A percentile compares a stretch with the other conserved stretches of the same genome.
Conservation (phyloP, 2,888 invertebrate genomes). For the Leptinotarsa rubiginosa region DNA sequence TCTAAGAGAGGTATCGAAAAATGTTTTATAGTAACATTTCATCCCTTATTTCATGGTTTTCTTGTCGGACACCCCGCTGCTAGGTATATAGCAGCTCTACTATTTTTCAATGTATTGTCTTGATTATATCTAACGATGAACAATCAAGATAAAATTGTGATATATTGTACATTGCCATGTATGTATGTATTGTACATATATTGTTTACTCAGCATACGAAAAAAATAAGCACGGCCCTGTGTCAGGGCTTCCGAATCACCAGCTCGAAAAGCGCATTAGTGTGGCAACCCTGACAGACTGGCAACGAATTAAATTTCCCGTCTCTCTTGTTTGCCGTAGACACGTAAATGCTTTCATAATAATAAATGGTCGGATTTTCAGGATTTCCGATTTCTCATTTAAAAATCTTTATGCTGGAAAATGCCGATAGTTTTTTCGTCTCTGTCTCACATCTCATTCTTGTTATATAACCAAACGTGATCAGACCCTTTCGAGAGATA, state of each 20-base stretch:
- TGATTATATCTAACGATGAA: too few species aligned
- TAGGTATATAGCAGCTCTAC: too few species aligned
- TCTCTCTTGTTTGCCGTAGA: constrained; percentile 30
- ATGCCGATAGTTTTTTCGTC: constrained; percentile 26
- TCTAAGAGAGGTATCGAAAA: too few species aligned
- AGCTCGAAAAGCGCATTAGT: constrained; percentile 22
- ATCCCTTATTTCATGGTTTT: too few species aligned
- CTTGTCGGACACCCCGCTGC: too few species aligned
- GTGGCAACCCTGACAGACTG: constrained; percentile 29
- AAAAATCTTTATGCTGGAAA: constrained; percentile 47
- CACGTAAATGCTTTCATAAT: constrained; percentile 50
- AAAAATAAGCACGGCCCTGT: neutral
- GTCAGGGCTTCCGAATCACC: constrained; percentile 6
- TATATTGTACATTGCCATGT: too few species aligned
- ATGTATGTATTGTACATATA: too few species aligned
- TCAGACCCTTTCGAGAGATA: constrained; percentile 20
- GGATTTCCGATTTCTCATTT: constrained; percentile 47
- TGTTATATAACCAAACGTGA: constrained; percentile 25
- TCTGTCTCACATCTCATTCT: constrained; percentile 8
- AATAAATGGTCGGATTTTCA: constrained; percentile 51
- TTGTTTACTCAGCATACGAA: too few species aligned
- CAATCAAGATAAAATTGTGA: too few species aligned
- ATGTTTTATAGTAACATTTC: too few species aligned
- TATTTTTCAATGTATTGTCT: too few species aligned
- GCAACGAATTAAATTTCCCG: constrained; percentile 14